Conservation (phyloP, 2,888 invertebrate genomes). For the Xanthia togata region DNA sequence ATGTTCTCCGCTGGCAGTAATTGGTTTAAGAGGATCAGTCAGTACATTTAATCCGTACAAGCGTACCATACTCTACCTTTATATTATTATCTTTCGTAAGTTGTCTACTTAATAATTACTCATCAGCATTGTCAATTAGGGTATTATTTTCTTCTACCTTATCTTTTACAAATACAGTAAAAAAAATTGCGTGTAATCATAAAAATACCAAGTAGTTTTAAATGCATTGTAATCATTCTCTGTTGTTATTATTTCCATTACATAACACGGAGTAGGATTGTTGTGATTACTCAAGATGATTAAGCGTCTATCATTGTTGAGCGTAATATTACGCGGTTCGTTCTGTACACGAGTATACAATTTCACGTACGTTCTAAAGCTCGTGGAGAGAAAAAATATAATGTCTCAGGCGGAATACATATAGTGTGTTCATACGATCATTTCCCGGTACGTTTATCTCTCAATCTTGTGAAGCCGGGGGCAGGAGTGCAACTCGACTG, state of each 20-base stretch:
- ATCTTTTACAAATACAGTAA: constrained; percentile 23
- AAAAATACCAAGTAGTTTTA: constrained; percentile 46
- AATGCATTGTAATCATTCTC: constrained; percentile 62
- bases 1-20: constrained; percentile 63
- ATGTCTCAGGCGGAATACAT: constrained; percentile 49
- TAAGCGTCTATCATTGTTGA: constrained; percentile 69
- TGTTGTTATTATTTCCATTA: constrained; percentile 58
- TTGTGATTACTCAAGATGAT: constrained; percentile 68
- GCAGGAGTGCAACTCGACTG: constrained; percentile 81
- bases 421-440: constrained; percentile 68
- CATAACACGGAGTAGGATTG: constrained; percentile 57
- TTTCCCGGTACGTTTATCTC: constrained; percentile 81
- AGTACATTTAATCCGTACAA: constrained; percentile 56
- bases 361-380: constrained; percentile 76
- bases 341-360: constrained; percentile 67
- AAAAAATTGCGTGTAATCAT: constrained; percentile 39
- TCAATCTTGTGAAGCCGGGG: constrained; percentile 77
- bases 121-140: constrained; percentile 9
- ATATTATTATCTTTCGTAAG: constrained; percentile 29
- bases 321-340: constrained; percentile 56
- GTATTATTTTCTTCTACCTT: neutral
- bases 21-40: constrained; percentile 70
- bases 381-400: constrained; percentile 49
- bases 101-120: constrained; percentile 14
- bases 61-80: constrained; percentile 30